Percentiles rank a stretch among this genome's conserved stretches.
These are phyloP conservation scores for Octopus bimaculoides DNA, from an alignment of 1,140 invertebrate species.

Conservation along the genomic window DNA sequence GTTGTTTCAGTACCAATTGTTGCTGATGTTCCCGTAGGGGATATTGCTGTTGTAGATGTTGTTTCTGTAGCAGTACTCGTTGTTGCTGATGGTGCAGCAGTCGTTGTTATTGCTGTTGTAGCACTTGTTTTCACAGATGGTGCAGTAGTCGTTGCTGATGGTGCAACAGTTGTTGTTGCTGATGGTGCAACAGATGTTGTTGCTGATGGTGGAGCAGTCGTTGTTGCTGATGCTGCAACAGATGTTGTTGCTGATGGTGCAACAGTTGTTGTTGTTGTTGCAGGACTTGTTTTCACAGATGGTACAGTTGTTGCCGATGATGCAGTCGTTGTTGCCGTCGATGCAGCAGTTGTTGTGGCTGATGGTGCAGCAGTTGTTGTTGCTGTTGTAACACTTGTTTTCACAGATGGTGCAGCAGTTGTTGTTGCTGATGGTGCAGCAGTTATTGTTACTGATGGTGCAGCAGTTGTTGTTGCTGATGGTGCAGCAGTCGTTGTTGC, in stretches of 20 bases:
- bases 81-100: not conserved
- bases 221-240: not conserved
- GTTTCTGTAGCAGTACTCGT: not conserved
- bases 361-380: not conserved
- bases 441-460: not conserved
- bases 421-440: not conserved
- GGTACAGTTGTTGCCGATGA: not conserved
- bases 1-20: not conserved
- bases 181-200: not conserved
- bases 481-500: not conserved
- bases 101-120: not conserved
- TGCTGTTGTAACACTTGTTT: not conserved
- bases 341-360: not conserved
- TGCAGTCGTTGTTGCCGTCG: not conserved
- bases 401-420: not conserved
- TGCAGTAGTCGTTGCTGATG: not conserved
- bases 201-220: not conserved
- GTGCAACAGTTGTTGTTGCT: too few relatives aligned
- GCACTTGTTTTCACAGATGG: not conserved
- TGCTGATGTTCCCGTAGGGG: too few relatives aligned
- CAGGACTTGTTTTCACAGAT: too few relatives aligned
- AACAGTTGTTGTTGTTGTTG: not conserved
- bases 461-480: not conserved
- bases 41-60: not conserved
- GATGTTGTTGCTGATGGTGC: not conserved